Conservation (phyloP, 2,113 vertebrate genomes). For the Leptosomus discolor region DNA sequence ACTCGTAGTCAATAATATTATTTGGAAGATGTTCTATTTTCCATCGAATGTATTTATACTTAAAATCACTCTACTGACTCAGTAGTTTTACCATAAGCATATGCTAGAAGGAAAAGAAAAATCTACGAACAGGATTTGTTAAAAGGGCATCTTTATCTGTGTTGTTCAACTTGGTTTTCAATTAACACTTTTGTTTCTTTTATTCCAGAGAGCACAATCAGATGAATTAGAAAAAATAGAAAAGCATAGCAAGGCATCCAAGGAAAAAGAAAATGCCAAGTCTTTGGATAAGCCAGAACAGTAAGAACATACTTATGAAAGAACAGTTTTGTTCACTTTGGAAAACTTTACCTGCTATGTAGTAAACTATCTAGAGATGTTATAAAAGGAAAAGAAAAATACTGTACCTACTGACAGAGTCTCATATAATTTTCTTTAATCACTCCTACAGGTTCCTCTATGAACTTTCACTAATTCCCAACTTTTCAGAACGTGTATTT, state of each 20-base stretch:
- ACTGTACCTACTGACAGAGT: neutral
- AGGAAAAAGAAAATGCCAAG: constrained; percentile 85
- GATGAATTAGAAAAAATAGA: constrained; percentile 91
- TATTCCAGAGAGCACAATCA: constrained; percentile 85
- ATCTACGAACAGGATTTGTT: constrained; percentile 15
- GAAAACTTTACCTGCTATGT: neutral
- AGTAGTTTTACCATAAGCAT: neutral
- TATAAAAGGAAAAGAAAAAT: neutral
- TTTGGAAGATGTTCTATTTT: constrained; percentile 65
- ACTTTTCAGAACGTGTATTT: constrained; percentile 93
- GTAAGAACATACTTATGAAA: constrained; percentile 72
- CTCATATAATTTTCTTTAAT: neutral
- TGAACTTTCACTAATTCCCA: constrained; percentile 90
- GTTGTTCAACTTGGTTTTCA: neutral
- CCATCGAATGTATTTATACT: constrained; percentile 73
- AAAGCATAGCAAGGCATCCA: constrained; percentile 85
- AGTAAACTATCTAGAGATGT: neutral
- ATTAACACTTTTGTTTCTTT: neutral
- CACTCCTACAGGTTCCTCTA: constrained; percentile 85
- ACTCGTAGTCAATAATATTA: constrained; percentile 25
- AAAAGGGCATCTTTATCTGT: constrained; percentile 6
- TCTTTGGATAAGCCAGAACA: constrained; percentile 96
- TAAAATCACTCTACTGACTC: constrained; percentile 69
- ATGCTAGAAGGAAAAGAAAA: constrained; percentile 27
- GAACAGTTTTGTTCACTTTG: neutral